Base-by-base conservation (phyloP, 2,888 invertebrate genomes). In the Melanchra persicariae region DNA sequence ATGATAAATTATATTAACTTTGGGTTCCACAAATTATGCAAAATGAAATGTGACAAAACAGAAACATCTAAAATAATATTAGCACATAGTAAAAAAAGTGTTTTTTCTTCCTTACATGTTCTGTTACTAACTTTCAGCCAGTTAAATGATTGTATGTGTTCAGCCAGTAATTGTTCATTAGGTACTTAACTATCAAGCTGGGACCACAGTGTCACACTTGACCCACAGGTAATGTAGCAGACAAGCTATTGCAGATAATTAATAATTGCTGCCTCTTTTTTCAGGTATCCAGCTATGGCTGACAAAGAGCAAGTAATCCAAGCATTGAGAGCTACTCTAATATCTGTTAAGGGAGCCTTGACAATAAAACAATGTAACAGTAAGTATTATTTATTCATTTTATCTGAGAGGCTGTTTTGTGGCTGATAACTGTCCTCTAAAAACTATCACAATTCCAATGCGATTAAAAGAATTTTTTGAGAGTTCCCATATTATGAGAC, bases 281-380 rank as follows among this genome's bases (percentile, higher is more conserved):
- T 62, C 62, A 79, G 79, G 52, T 58, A 58, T 37, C 22, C 49
- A 43, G 57, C 45, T 30, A 95, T 94, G 94, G 91, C 93, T 74
- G 95, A 96, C 69, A 94, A 94, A 87, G 95, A 96, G 45, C 95
- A 96, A 87, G 95, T 96, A 3, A 93, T 96, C 70, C 92, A 93
- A 82, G 94, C 94, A 54, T 88, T 96, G 19, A 90, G 96, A 82
- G 96, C 96, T 51, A 96, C 96, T 61, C 90, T 96, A 6, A 88
- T 96, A 81, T 96, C 96, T 45, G 95, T 95, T 9, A 96, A 96
- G 90, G 96, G 96, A 81, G 94, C 96, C 34, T 87, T 96, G 45
- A 94, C 96, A 10, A 88, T 96, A 61, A 92, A 94, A 54, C 94
- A 96, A 86, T 93, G 97, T 75, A 96, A 96, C 82, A 90, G 97